Conservation (phyloP, 1,140 invertebrate species). For the Carposina sasakii region DNA sequence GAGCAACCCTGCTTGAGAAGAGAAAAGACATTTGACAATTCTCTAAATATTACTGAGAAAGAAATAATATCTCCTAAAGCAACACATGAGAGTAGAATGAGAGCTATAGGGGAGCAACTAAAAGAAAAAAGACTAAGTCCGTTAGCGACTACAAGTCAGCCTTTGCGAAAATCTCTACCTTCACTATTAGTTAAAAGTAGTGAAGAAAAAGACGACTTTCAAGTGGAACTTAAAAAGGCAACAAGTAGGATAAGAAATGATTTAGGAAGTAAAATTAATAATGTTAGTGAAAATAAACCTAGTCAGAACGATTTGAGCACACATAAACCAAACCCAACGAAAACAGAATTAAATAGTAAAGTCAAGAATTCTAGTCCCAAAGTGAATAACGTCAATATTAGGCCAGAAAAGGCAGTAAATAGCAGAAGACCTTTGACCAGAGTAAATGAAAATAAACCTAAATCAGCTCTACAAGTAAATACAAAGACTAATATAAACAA, state of each 20-base stretch:
- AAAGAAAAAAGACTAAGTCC: conserved; percentile 47
- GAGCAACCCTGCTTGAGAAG: conserved; percentile 54
- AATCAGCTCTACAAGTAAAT: conserved; percentile 21
- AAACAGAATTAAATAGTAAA: conserved; percentile 45
- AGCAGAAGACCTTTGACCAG: conserved; percentile 45
- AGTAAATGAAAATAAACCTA: conserved; percentile 41
- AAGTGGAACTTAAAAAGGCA: conserved; percentile 78
- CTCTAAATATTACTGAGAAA: conserved; percentile 45
- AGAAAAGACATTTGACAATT: conserved; percentile 70
- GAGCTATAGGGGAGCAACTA: conserved; percentile 53
- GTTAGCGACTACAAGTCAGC: conserved; percentile 42
- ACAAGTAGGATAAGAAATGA: conserved; percentile 75
- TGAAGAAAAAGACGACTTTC: conserved; percentile 79
- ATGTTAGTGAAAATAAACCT: conserved; percentile 62
- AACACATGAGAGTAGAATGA: conserved; percentile 52
- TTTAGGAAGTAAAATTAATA: conserved; percentile 61
- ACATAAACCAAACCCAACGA: conserved; percentile 61
- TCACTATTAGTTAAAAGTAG: conserved; percentile 72
- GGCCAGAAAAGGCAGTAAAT: conserved; percentile 40
- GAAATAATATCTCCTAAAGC: conserved; percentile 46
- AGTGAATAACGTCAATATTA: conserved; percentile 38
- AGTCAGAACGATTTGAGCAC: conserved; percentile 53
- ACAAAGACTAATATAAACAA: conserved; percentile 26
- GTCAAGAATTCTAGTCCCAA: conserved; percentile 67
- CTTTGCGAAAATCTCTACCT: conserved; percentile 70